Conservation (phyloP, 1,140 invertebrate species). For the Drepana arcuata region DNA sequence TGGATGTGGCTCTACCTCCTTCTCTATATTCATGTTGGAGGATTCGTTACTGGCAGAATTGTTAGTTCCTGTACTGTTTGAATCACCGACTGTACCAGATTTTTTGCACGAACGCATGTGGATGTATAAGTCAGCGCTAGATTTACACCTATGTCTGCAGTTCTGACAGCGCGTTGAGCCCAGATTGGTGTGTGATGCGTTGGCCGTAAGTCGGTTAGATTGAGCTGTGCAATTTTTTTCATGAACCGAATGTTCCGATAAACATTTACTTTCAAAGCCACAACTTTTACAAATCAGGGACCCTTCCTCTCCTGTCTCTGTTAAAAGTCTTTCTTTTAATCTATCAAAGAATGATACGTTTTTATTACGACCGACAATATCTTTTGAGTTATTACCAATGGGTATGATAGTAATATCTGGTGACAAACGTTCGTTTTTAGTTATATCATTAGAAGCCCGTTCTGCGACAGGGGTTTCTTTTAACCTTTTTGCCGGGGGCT, state of each 20-base stretch:
- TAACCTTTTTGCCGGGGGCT: slow-evolving; percentile 54
- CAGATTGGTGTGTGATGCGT: slow-evolving; percentile 56
- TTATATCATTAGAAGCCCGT: too few species aligned
- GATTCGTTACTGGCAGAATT: slow-evolving; percentile 44
- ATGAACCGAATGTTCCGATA: slow-evolving; percentile 85
- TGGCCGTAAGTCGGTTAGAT: slow-evolving; percentile 36
- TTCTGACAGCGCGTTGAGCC: slow-evolving; percentile 88
- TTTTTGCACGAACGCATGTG: slow-evolving; percentile 81
- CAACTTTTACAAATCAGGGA: slow-evolving; percentile 81
- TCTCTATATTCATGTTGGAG: slow-evolving; percentile 26
- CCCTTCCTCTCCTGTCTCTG: slow-evolving; percentile 66
- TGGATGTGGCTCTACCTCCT: slow-evolving; percentile 73
- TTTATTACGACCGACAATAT: slow-evolving; percentile 72
- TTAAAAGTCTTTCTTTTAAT: slow-evolving; percentile 81
- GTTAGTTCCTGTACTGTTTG: slow-evolving; percentile 37
- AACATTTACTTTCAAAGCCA: slow-evolving; percentile 85
- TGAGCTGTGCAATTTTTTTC: slow-evolving; percentile 76
- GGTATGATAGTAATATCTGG: slow-evolving; percentile 42
- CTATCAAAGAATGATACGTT: slow-evolving; percentile 87
- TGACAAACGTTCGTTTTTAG: slow-evolving; percentile 35
- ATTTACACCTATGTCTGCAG: slow-evolving; percentile 88
- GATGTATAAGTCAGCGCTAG: slow-evolving; percentile 80
- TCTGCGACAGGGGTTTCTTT: slow-evolving; percentile 33
- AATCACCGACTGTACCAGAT: slow-evolving; percentile 15
- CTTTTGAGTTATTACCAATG: slow-evolving; percentile 32